Conservation (phyloP, 2,888 invertebrate species). For the Eutolmus rufibarbis region DNA sequence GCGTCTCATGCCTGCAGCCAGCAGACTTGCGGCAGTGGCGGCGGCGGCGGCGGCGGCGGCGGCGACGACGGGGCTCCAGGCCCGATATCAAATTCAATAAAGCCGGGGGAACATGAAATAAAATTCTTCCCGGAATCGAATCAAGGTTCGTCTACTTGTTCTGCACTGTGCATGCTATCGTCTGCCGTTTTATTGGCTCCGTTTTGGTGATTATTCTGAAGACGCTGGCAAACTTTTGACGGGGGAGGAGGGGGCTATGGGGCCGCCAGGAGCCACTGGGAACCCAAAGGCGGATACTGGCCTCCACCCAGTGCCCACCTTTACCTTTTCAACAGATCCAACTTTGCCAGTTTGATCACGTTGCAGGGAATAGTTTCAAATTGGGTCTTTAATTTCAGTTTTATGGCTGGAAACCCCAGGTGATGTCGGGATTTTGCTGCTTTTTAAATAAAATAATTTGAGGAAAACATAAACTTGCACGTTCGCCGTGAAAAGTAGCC, state of each 20-base stretch:
- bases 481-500: background rate
- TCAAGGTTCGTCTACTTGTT: background rate
- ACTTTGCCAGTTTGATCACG: constrained; percentile 23
- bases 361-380: constrained; percentile 23
- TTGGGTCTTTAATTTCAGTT: constrained; percentile 17
- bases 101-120: constrained; percentile 9
- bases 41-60: no score
- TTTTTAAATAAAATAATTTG: constrained; percentile 1
- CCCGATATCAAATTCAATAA: constrained; percentile 27
- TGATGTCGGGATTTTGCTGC: background rate
- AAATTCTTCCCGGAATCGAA: constrained; percentile 24
- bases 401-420: background rate
- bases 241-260: background rate
- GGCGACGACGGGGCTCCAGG: no score
- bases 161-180: background rate
- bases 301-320: background rate
- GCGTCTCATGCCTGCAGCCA: background rate
- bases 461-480: background rate
- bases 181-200: constrained; percentile 9
- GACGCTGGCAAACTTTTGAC: constrained; percentile 8
- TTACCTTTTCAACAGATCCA: constrained; percentile 8
- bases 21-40: background rate
- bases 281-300: background rate
- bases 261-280: background rate
- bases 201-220: background rate